Percentiles rank a stretch among this genome's conserved stretches.
These are phyloP conservation scores for Ericerus pela DNA, from an alignment of 1,140 invertebrate species.

Conservation along the genomic window DNA sequence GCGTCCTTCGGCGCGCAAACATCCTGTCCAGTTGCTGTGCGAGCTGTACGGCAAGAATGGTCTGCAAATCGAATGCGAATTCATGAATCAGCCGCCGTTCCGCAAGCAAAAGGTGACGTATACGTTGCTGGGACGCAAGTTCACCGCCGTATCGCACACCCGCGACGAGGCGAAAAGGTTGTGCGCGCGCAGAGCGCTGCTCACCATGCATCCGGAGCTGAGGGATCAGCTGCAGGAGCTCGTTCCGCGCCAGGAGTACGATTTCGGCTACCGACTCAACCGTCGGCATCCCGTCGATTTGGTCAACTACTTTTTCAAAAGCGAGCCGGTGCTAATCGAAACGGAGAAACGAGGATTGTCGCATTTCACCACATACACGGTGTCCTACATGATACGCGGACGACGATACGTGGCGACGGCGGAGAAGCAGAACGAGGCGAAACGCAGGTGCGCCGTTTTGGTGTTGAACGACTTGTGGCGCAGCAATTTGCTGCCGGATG, in stretches of 20 bases:
- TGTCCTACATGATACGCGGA: neutral
- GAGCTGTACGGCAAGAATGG: conserved; percentile 3
- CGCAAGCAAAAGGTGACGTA: conserved; percentile 3
- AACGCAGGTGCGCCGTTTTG: conserved; percentile 8
- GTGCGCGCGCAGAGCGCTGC: neutral
- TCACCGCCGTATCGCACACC: neutral
- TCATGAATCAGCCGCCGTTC: neutral
- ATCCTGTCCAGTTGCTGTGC: conserved; percentile 2
- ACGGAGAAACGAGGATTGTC: neutral
- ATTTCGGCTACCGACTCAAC: neutral
- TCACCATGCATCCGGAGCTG: neutral
- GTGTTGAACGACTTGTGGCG: neutral
- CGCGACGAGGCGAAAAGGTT: conserved; percentile 2
- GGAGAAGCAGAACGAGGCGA: neutral
- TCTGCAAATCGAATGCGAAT: neutral
- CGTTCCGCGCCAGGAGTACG: neutral
- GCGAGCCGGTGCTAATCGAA: neutral
- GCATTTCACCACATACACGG: conserved; percentile 2
- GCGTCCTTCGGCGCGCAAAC: neutral
- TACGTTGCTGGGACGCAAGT: neutral
- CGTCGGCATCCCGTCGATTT: neutral
- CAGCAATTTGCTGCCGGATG: too few species aligned
- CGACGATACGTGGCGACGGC: neutral
- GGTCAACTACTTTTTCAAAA: conserved; percentile 9
- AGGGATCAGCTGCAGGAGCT: neutral